A percentile compares a stretch with the other conserved stretches of the same genome.
These are phyloP conservation scores for Alethe castanea DNA, from an alignment of 2,113 vertebrate species.

Conservation along the genomic window DNA sequence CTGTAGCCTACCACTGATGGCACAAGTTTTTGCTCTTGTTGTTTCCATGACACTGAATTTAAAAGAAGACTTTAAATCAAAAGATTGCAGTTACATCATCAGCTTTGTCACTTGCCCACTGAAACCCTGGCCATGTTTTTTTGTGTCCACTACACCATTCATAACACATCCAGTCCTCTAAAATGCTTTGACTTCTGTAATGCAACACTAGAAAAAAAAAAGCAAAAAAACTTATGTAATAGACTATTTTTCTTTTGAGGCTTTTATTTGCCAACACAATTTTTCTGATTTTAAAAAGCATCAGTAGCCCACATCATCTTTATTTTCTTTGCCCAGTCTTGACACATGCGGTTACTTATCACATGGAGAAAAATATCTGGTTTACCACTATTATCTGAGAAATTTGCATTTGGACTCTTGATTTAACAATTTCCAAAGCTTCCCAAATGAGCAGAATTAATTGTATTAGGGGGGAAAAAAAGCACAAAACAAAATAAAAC, in stretches of 20 bases:
- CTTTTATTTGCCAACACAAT: not conserved
- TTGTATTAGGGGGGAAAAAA: not conserved
- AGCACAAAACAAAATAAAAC: not conserved
- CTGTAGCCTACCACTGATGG: not conserved
- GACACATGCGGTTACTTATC: not conserved
- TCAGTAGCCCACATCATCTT: not conserved
- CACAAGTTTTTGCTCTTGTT: not conserved
- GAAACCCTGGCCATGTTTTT: not conserved
- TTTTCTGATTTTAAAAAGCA: not conserved
- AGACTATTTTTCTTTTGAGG: not conserved
- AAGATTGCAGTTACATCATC: not conserved
- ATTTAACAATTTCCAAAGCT: not conserved
- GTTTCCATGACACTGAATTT: not conserved
- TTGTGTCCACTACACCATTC: not conserved
- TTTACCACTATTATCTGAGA: not conserved
- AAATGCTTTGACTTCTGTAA: not conserved
- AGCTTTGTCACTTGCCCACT: not conserved
- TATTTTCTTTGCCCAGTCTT: not conserved
- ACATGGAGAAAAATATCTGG: not conserved
- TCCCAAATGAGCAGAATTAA: conserved; percentile 26
- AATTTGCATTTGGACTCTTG: not conserved
- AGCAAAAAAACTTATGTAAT: not conserved
- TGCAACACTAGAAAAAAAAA: not conserved
- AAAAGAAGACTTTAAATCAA: not conserved
- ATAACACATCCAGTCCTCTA: not conserved